A percentile compares a stretch with the other conserved stretches of the same genome.
These are phyloP conservation scores for Pasiphila rectangulata DNA, from an alignment of 2,888 invertebrate species.

Conservation along the genomic window DNA sequence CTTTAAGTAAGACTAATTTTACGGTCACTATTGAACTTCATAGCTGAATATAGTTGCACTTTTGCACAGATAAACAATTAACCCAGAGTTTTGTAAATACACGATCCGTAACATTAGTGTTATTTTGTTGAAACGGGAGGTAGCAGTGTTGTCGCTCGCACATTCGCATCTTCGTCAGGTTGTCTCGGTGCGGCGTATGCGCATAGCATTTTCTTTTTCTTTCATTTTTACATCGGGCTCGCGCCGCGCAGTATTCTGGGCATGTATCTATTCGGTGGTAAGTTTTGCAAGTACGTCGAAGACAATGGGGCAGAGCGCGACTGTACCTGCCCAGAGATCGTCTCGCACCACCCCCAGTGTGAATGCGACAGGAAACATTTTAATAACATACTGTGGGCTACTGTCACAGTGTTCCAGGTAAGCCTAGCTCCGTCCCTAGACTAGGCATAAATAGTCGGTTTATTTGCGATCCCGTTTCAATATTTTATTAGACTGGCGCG, in stretches of 20 bases:
- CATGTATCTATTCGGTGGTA: constrained; percentile 99
- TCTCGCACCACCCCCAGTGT: constrained; percentile 93
- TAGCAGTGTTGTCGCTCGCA: constrained; percentile 70
- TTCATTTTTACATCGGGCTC: constrained; percentile 77
- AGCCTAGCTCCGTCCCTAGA: constrained; percentile 74
- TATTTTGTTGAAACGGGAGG: constrained; percentile 39
- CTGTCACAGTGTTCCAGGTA: constrained; percentile 99
- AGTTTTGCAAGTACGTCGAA: constrained; percentile 98
- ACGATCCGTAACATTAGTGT: constrained; percentile 49
- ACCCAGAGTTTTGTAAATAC: constrained; percentile 23
- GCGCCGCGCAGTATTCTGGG: constrained; percentile 95
- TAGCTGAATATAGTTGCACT: constrained; percentile 20
- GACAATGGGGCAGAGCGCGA: constrained; percentile 90
- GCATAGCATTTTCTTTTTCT: constrained; percentile 79
- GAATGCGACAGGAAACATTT: constrained; percentile 99
- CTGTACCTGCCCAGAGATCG: constrained; percentile 96
- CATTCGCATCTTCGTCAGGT: constrained; percentile 51
- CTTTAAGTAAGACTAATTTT: constrained; percentile 53
- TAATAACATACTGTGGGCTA: constrained; percentile 98
- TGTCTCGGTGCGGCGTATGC: constrained; percentile 71
- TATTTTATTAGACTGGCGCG: constrained; percentile 63
- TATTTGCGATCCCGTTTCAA: constrained; percentile 73
- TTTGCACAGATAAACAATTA: constrained; percentile 25
- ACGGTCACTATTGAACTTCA: constrained; percentile 37
- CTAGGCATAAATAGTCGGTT: constrained; percentile 62